Conservation (phyloP, 2,113 vertebrate species). For the Zosterops hypoxanthus region DNA sequence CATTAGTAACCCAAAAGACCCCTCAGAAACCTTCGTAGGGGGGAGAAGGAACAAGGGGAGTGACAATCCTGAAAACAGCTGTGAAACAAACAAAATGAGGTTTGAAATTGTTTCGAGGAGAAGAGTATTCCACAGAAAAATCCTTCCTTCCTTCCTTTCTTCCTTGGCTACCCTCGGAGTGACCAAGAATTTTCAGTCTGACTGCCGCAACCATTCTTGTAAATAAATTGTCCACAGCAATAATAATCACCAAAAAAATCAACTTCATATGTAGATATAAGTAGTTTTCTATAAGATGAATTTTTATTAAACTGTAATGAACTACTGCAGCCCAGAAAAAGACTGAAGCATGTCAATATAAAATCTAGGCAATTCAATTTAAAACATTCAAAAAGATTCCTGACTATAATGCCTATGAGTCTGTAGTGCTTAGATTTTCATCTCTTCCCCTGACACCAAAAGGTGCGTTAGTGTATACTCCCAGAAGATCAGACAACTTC, state of each 20-base stretch:
- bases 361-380: not conserved
- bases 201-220: not conserved
- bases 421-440: not conserved
- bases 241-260: not conserved
- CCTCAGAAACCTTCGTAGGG: fast-evolving
- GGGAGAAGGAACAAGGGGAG: fast-evolving
- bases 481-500: not conserved
- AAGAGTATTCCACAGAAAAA: not conserved
- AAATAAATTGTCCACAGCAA: not conserved
- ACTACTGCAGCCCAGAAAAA: not conserved
- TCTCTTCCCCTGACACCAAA: not conserved
- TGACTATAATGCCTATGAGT: not conserved
- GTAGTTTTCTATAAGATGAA: not conserved
- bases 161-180: not conserved
- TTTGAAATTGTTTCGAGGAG: not conserved
- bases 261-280: not conserved
- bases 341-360: not conserved
- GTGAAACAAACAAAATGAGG: not conserved
- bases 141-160: not conserved
- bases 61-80: not conserved
- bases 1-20: not conserved
- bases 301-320: not conserved
- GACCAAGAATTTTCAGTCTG: not conserved
- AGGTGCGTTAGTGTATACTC: not conserved
- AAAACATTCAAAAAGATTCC: not conserved